These are phyloP conservation scores for Trinorchestia longiramus DNA, from an alignment of 1,140 invertebrate genomes.

Conservation along the genomic window DNA sequence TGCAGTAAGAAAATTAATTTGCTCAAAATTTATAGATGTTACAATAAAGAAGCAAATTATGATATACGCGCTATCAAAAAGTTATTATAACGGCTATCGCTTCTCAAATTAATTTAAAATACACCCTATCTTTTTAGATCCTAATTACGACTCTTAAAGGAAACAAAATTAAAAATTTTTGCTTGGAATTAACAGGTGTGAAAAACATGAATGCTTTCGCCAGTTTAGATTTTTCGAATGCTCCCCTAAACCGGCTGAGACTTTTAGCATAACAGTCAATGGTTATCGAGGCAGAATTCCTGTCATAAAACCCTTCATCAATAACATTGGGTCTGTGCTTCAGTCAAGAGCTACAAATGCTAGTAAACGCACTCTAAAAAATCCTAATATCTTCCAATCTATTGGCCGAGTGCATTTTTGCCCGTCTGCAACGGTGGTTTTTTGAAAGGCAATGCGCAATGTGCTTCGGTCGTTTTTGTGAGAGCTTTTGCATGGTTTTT, in stretches of 20 bases:
- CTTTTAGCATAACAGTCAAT: background rate
- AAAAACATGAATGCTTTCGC: background rate
- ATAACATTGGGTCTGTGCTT: background rate
- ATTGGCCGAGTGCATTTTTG: conserved; percentile 36
- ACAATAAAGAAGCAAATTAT: too few species aligned
- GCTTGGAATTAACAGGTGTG: too few species aligned
- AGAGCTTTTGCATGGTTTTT: background rate
- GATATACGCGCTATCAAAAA: too few species aligned
- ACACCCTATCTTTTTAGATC: too few species aligned
- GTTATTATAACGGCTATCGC: too few species aligned
- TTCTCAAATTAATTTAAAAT: too few species aligned
- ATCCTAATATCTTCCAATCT: conserved; percentile 53
- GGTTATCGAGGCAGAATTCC: background rate
- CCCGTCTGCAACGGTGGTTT: background rate
- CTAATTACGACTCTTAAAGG: too few species aligned
- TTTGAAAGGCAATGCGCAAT: conserved; percentile 10
- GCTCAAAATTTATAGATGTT: too few species aligned
- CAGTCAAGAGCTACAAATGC: conserved; percentile 39
- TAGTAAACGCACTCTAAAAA: background rate
- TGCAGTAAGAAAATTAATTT: too few species aligned
- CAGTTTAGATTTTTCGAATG: background rate
- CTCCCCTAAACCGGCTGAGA: background rate
- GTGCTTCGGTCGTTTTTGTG: conserved; percentile 35
- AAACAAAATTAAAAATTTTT: too few species aligned
- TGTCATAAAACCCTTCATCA: background rate